phyloP scores from a whole-genome alignment of 2,888 invertebrate species.

The Pseudococcus viburni region DNA sequence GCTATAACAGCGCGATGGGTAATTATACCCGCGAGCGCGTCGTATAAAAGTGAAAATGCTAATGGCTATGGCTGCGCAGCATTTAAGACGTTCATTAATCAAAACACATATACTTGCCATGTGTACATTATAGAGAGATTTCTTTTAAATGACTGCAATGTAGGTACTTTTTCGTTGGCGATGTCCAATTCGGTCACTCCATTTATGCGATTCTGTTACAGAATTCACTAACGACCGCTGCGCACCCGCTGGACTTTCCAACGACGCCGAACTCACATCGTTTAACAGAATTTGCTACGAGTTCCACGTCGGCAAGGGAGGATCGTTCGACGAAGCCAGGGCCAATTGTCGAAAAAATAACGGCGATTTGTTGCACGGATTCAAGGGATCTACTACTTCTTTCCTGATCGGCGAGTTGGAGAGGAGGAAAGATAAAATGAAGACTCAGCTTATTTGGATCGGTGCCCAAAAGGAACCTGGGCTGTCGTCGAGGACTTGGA shows the following conservation, averaged over 20 bases:
- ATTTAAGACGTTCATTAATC: constrained; percentile 30
- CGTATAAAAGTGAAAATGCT: constrained; percentile 31
- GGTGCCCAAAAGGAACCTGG: constrained; percentile 91
- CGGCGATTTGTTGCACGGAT: constrained; percentile 80
- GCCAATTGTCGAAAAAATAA: constrained; percentile 81
- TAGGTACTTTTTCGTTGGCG: background rate
- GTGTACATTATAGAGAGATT: background rate
- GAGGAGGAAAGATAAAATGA: constrained; percentile 82
- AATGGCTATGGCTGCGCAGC: background rate
- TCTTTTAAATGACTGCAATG: background rate
- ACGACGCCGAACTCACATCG: constrained; percentile 85
- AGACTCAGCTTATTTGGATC: constrained; percentile 92
- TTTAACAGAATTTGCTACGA: constrained; percentile 92
- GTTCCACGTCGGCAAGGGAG: constrained; percentile 86
- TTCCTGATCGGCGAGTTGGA: constrained; percentile 86
- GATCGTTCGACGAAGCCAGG: constrained; percentile 86
- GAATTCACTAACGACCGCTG: constrained; percentile 90
- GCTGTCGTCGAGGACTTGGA: constrained; percentile 86
- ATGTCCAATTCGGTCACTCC: constrained; percentile 18
- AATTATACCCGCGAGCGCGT: background rate
- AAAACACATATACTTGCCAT: background rate
- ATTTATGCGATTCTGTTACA: constrained; percentile 70
- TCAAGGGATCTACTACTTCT: constrained; percentile 77
- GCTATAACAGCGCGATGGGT: background rate
- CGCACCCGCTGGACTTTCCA: constrained; percentile 80